phyloP scores from a whole-genome alignment of 2,888 invertebrate species.

The Melieria picta region DNA sequence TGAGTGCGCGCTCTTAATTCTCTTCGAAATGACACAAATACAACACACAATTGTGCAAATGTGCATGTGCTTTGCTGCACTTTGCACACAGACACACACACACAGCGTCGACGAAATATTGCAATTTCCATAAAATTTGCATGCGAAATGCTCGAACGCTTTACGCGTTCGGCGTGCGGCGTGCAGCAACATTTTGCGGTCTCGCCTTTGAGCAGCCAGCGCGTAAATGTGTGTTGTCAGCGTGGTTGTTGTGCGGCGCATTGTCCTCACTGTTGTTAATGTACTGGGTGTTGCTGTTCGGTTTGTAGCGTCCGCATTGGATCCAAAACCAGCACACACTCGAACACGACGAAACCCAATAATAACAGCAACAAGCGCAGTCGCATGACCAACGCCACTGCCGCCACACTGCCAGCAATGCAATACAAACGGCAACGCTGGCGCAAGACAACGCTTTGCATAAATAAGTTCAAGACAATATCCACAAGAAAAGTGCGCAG shows the following conservation, averaged over 20 bases:
- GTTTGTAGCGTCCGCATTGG: background rate
- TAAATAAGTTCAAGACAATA: slow-evolving; percentile 46
- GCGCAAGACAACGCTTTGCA: slow-evolving; percentile 46
- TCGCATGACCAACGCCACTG: too few species aligned
- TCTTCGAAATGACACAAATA: background rate
- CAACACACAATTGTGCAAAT: background rate
- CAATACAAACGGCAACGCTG: background rate
- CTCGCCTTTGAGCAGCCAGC: too few species aligned
- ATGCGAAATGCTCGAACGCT: background rate
- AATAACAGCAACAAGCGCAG: too few species aligned
- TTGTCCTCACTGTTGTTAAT: too few species aligned
- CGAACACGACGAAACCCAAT: too few species aligned
- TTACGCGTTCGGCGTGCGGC: too few species aligned
- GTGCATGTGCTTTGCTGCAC: background rate
- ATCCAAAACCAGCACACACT: too few species aligned
- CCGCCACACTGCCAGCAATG: too few species aligned
- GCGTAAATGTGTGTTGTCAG: too few species aligned
- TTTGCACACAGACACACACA: slow-evolving; percentile 1
- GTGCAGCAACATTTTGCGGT: too few species aligned
- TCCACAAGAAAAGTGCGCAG: slow-evolving; percentile 37
- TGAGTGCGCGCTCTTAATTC: background rate
- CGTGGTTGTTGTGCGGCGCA: too few species aligned
- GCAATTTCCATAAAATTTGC: slow-evolving; percentile 34
- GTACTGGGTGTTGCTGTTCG: too few species aligned
- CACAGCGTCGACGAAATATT: background rate